phyloP scores from a whole-genome alignment of 1,140 invertebrate species.

The Plectus sambesii region DNA sequence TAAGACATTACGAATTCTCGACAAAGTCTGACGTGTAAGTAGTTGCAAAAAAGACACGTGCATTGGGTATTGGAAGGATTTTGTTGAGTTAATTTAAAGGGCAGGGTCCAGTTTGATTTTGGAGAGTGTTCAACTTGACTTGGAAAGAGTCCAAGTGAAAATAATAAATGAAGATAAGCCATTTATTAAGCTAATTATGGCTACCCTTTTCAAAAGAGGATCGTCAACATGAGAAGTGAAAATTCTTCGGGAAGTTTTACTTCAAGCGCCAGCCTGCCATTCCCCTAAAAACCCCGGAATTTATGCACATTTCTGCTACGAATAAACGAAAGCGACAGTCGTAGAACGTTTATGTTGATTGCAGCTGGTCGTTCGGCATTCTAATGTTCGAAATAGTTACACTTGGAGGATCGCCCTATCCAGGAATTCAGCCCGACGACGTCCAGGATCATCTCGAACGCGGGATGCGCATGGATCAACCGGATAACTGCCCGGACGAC shows the following conservation, averaged over 20 bases:
- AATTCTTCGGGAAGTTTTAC: too few species aligned
- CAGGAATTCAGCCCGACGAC: constrained; percentile 46
- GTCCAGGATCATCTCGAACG: constrained; percentile 45
- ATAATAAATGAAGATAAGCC: constrained; percentile 8
- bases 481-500: constrained; percentile 49
- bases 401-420: constrained; percentile 47
- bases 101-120: too few species aligned
- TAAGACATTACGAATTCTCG: constrained; percentile 49
- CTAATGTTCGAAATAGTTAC: constrained; percentile 51
- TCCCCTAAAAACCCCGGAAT: too few species aligned
- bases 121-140: too few species aligned
- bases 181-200: too few species aligned
- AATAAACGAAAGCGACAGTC: too few species aligned
- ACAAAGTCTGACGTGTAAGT: constrained; percentile 50
- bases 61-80: constrained; percentile 8
- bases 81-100: too few species aligned
- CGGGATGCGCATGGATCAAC: constrained; percentile 48
- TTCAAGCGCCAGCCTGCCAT: too few species aligned
- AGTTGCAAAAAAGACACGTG: not conserved
- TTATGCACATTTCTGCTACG: too few species aligned
- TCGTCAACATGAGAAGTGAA: too few species aligned
- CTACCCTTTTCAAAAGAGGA: too few species aligned
- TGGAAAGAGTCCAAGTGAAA: not conserved
- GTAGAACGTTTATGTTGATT: too few species aligned
- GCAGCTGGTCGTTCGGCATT: constrained; percentile 51